phyloP scores from a whole-genome alignment of 2,113 vertebrate species.

The Sceloporus tristichus region DNA sequence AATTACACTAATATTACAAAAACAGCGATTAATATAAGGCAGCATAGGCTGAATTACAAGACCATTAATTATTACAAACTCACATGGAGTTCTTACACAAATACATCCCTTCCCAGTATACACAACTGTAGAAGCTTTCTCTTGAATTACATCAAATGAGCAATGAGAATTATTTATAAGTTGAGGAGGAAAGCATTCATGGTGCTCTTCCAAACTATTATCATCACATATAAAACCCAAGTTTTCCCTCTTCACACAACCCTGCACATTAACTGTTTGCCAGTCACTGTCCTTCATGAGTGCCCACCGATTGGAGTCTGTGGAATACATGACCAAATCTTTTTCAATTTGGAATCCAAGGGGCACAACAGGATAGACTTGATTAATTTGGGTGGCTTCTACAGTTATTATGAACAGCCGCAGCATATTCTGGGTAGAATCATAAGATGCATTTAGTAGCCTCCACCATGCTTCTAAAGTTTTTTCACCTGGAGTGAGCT shows the following conservation, averaged over 20 bases:
- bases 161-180: constrained; percentile 28
- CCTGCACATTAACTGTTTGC: constrained; percentile 31
- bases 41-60: constrained; percentile 21
- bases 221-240: constrained; percentile 36
- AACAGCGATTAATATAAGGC: constrained; percentile 34
- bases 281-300: constrained; percentile 18
- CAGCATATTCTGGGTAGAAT: constrained; percentile 3
- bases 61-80: constrained; percentile 29
- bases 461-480: constrained; percentile 34
- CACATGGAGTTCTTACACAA: constrained; percentile 31
- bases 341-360: constrained; percentile 30
- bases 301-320: constrained; percentile 32
- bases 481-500: constrained; percentile 21
- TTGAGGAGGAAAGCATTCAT: constrained; percentile 33
- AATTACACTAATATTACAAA: constrained; percentile 33
- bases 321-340: constrained; percentile 40
- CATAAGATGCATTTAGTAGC: constrained; percentile 25
- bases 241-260: constrained; percentile 25
- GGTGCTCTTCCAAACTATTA: constrained; percentile 23
- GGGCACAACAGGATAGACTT: constrained; percentile 32
- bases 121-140: constrained; percentile 22
- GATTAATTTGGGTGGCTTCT: constrained; percentile 14
- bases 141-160: constrained; percentile 34
- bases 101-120: constrained; percentile 36
- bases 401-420: constrained; percentile 29